These are phyloP conservation scores for Megaceryle alcyon DNA, from an alignment of 2,797 vertebrate genomes.

Conservation along the genomic window DNA sequence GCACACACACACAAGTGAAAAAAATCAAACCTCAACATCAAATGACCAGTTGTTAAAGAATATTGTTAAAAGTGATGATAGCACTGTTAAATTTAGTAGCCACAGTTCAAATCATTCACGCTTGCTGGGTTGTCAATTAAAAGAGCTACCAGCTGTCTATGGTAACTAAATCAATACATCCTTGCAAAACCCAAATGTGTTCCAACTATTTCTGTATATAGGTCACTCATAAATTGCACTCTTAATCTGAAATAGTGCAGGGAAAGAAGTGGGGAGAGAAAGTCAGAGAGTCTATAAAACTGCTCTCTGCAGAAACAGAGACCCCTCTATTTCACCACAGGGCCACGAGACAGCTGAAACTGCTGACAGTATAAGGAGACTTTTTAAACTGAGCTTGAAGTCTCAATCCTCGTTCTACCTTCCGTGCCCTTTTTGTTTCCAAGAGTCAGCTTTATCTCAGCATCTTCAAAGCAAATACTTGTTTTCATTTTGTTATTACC, in stretches of 20 bases:
- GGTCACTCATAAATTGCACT: not conserved
- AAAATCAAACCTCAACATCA: not conserved
- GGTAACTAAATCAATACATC: not conserved
- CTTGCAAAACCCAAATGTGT: not conserved
- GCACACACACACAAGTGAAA: not conserved
- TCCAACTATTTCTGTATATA: constrained; percentile 13
- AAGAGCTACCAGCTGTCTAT: constrained; percentile 23
- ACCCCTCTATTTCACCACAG: not conserved
- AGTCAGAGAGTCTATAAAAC: not conserved
- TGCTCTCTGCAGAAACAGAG: not conserved
- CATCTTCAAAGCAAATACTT: not conserved
- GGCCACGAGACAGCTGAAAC: not conserved
- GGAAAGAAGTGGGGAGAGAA: not conserved
- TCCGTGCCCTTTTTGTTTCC: not conserved
- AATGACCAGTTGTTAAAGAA: not conserved
- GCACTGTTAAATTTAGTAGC: not conserved
- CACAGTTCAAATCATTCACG: not conserved
- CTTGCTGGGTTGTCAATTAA: constrained; percentile 11
- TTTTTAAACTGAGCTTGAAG: not conserved
- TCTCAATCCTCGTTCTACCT: not conserved
- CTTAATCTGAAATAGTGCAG: rapidly evolving
- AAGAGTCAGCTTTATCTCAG: not conserved
- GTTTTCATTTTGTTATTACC: not conserved
- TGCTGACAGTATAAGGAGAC: rapidly evolving
- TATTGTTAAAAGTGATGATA: not conserved